phyloP scores from a whole-genome alignment of 2,113 vertebrate species.

The Isichthys henryi region DNA sequence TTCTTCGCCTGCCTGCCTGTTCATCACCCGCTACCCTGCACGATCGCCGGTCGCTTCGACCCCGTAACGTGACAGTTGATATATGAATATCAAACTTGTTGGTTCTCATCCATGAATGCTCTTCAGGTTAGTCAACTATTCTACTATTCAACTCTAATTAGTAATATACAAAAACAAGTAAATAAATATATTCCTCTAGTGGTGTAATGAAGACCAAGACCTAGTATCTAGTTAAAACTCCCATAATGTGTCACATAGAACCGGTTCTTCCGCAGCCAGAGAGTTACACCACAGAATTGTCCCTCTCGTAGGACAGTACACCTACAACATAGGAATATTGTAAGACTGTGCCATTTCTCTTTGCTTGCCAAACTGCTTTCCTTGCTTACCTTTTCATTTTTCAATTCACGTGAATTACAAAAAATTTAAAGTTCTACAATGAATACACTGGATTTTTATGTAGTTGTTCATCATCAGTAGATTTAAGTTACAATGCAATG shows the following conservation, averaged over 20 bases:
- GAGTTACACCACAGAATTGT: neutral
- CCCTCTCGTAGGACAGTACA: neutral
- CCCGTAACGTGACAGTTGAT: no score
- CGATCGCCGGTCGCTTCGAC: no score
- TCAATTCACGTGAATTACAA: neutral
- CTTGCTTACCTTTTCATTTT: neutral
- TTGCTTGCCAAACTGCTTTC: neutral
- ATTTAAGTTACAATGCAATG: neutral
- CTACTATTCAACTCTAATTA: no score
- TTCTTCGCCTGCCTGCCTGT: no score
- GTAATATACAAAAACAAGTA: neutral
- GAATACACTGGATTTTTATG: neutral
- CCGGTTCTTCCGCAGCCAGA: neutral
- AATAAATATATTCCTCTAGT: neutral
- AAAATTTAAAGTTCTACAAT: neutral
- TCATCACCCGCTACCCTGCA: no score
- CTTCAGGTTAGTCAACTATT: neutral
- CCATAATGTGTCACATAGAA: neutral
- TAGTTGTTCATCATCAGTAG: neutral
- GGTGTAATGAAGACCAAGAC: neutral
- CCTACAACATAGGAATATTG: neutral
- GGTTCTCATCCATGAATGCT: neutral
- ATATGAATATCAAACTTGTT: neutral
- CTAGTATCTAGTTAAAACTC: neutral
- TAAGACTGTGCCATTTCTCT: neutral